Evolutionary conservation across 2,113 vertebrate genomes (phyloP).

Genomic region (Pseudopipra pipra): DNA sequence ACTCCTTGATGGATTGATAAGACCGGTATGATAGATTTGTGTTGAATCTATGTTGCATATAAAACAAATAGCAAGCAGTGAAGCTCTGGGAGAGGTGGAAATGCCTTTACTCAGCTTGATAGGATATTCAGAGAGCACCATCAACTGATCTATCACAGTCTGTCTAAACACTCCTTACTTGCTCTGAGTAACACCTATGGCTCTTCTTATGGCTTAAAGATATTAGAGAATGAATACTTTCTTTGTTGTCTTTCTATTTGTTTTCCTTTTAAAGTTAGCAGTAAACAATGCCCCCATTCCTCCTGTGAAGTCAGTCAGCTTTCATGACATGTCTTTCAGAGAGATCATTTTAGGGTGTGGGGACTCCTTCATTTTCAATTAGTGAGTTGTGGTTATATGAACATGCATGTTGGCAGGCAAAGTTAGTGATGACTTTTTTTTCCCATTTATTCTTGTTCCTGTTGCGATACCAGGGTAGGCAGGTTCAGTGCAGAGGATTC

Average conservation of each 20-base stretch:
- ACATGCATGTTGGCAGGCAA: neutral
- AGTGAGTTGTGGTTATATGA: neutral
- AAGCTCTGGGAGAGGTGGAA: neutral
- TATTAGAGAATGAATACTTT: neutral
- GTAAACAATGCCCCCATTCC: neutral
- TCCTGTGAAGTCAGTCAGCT: neutral
- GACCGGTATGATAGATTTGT: neutral
- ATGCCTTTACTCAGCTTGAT: neutral
- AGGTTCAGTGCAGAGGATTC: neutral
- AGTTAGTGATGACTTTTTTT: neutral
- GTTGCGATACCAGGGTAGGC: neutral
- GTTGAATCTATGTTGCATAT: neutral
- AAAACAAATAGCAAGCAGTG: neutral
- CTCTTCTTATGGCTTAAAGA: neutral
- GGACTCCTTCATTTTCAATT: neutral
- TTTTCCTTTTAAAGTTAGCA: neutral
- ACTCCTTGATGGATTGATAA: neutral
- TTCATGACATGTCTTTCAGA: neutral
- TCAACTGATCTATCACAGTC: neutral
- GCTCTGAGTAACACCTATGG: neutral
- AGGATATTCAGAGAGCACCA: neutral
- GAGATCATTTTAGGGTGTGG: neutral
- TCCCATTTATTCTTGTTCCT: neutral
- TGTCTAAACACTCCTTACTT: neutral
- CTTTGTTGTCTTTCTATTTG: neutral